Conservation (phyloP, 2,113 vertebrate species). For the Gracilinanus agilis region DNA sequence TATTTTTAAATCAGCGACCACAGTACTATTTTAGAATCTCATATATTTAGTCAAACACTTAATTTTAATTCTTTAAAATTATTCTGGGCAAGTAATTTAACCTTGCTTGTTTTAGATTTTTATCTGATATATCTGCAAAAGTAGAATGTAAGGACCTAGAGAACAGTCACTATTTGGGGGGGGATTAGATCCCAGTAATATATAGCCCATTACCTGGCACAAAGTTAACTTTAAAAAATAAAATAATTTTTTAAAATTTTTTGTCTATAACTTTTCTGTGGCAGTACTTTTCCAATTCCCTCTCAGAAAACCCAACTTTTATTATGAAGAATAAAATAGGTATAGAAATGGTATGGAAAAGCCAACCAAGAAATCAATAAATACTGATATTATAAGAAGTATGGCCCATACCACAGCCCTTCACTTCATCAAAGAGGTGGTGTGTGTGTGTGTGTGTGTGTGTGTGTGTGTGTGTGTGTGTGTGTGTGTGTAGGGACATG, state of each 20-base stretch:
- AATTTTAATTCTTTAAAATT: too few species aligned
- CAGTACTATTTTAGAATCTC: too few species aligned
- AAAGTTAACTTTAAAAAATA: neutral
- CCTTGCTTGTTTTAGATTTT: too few species aligned
- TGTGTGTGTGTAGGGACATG: rapidly evolving
- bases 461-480: neutral
- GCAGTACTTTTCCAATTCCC: neutral
- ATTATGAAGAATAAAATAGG: neutral
- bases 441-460: neutral
- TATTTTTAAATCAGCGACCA: too few species aligned
- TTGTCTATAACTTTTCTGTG: neutral
- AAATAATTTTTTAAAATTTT: neutral
- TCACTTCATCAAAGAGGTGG: neutral
- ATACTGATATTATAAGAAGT: neutral
- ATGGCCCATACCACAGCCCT: neutral
- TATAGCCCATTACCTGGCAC: neutral
- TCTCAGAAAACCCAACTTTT: neutral
- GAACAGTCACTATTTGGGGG: neutral
- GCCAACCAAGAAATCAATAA: neutral
- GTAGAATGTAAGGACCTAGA: neutral
- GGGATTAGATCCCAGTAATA: neutral
- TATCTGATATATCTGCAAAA: neutral
- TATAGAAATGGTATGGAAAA: neutral
- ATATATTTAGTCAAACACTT: too few species aligned
- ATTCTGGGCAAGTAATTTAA: too few species aligned